Conservation (phyloP, 2,888 invertebrate species). For the Spilarctia lutea region DNA sequence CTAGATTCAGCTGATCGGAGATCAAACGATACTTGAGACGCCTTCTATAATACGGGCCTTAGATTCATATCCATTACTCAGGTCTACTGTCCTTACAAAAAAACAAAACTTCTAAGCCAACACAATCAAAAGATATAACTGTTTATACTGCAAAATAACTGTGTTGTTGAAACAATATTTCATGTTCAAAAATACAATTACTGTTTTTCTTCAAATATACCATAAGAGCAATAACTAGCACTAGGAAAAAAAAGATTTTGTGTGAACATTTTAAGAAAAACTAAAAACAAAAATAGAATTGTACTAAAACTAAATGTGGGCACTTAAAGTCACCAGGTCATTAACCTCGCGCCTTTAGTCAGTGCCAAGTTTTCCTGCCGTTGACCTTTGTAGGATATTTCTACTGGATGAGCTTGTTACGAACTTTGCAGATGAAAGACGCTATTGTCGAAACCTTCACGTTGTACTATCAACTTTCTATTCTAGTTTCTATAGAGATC, state of each 20-base stretch:
- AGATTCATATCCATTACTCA: too few relatives aligned
- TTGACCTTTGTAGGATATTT: background rate
- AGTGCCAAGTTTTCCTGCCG: background rate
- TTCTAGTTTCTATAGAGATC: background rate
- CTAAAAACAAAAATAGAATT: background rate
- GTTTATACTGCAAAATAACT: too few relatives aligned
- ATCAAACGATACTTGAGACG: too few relatives aligned
- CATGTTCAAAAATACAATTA: background rate
- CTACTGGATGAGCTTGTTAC: background rate
- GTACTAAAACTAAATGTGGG: background rate
- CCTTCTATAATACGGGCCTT: too few relatives aligned
- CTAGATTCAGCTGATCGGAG: too few relatives aligned
- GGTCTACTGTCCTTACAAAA: too few relatives aligned
- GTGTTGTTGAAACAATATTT: background rate
- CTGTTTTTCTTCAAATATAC: background rate
- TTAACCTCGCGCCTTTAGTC: background rate
- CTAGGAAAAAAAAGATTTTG: background rate
- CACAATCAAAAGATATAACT: too few relatives aligned
- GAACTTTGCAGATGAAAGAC: conserved; percentile 1
- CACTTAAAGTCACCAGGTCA: background rate
- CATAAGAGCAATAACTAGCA: background rate
- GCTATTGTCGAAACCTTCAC: background rate
- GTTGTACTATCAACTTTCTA: background rate
- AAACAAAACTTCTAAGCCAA: too few relatives aligned
- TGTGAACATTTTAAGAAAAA: background rate